Conservation (phyloP, 2,113 vertebrate species). For the Dendrocopos noguchii region DNA sequence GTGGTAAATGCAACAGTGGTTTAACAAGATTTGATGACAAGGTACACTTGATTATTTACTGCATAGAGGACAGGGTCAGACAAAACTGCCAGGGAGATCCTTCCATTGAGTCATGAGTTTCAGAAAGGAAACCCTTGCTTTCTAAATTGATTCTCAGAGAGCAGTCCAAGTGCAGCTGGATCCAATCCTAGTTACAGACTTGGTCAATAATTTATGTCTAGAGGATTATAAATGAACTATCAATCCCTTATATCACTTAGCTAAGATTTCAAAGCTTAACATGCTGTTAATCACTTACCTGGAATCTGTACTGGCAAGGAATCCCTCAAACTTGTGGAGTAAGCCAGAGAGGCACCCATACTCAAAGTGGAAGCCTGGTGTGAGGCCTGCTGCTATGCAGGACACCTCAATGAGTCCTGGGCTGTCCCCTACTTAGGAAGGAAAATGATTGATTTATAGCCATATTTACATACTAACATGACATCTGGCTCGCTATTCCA, state of each 20-base stretch:
- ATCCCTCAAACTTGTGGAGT: not conserved
- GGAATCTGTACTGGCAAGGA: not conserved
- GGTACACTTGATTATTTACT: too few relatives aligned
- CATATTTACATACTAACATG: not conserved
- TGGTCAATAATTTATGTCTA: too few relatives aligned
- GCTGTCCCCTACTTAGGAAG: not conserved
- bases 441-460: not conserved
- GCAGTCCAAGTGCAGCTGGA: too few relatives aligned
- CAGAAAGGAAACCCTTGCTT: not conserved
- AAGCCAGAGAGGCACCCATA: not conserved
- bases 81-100: too few relatives aligned
- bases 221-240: too few relatives aligned
- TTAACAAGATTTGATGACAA: not conserved
- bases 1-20: not conserved
- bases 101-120: not conserved
- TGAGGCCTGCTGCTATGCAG: not conserved
- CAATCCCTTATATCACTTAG: not conserved
- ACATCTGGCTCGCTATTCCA: not conserved
- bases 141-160: too few relatives aligned
- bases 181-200: too few relatives aligned
- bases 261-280: not conserved
- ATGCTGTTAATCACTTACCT: not conserved
- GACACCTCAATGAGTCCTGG: not conserved
- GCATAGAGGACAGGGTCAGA: too few relatives aligned
- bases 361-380: not conserved